Evolutionary conservation across 2,888 invertebrate species (phyloP).

Genomic region (Hydroisotoma schaefferi): DNA sequence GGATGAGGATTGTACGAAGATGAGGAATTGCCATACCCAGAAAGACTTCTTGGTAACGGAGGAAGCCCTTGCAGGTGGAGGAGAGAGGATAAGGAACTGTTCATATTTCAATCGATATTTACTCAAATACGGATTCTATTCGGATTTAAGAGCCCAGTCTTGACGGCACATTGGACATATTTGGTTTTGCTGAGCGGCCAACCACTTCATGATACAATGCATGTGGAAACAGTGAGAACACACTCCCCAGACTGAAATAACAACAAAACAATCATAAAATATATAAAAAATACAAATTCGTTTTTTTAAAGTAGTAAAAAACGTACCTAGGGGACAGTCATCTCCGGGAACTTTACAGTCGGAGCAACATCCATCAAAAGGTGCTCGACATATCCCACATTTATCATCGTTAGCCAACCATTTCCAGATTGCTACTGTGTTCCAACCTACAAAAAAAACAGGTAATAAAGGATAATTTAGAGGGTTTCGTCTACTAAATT

Average conservation of each 20-base stretch:
- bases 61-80: conserved; percentile 46
- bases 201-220: conserved; percentile 99
- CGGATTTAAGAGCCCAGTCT: conserved; percentile 86
- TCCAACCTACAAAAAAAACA: conserved; percentile 67
- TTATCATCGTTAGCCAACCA: conserved; percentile 99
- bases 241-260: conserved; percentile 86
- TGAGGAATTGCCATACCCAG: conserved; percentile 19
- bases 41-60: conserved; percentile 45
- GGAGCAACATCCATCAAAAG: conserved; percentile 97
- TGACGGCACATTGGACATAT: conserved; percentile 97
- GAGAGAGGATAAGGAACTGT: conserved; percentile 30
- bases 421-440: conserved; percentile 95
- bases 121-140: too few species aligned
- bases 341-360: conserved; percentile 97
- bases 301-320: conserved; percentile 1
- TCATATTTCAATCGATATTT: conserved; percentile 16
- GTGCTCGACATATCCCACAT: conserved; percentile 98
- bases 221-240: conserved; percentile 99
- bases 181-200: conserved; percentile 76
- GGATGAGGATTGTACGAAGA: neutral
- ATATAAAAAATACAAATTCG: conserved; percentile 5
- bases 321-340: conserved; percentile 83
- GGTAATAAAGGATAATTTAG: too few species aligned
- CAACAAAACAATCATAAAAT: too few species aligned
- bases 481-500: too few species aligned